Evolutionary conservation across 2,888 invertebrate genomes (phyloP).

Genomic region (Acanthosepion pharaonis): DNA sequence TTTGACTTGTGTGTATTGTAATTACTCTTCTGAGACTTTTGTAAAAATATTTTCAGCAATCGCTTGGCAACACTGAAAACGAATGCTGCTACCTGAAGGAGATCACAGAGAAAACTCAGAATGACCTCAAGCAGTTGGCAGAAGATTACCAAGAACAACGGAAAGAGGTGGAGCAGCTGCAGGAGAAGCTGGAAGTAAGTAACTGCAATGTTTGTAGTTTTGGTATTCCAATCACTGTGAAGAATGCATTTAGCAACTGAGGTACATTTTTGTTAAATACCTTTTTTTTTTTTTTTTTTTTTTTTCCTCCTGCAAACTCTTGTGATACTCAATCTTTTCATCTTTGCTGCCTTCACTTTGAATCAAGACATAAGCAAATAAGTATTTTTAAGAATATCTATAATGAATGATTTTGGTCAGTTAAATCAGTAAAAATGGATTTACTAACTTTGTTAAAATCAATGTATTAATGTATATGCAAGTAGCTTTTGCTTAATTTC

Average conservation of each 20-base stretch:
- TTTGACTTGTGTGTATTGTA: not conserved
- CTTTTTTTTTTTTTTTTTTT: too few relatives aligned
- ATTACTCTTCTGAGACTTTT: not conserved
- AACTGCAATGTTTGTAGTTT: not conserved
- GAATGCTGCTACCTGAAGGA: slow-evolving; percentile 81
- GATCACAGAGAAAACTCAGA: slow-evolving; percentile 78
- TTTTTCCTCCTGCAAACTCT: too few relatives aligned
- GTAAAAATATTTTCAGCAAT: slow-evolving; percentile 66
- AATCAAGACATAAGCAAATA: too few relatives aligned
- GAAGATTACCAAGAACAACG: slow-evolving; percentile 75
- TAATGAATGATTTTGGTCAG: too few relatives aligned
- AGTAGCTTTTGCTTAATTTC: too few relatives aligned
- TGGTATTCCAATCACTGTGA: not conserved
- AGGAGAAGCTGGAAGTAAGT: slow-evolving; percentile 72
- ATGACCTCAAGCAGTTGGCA: slow-evolving; percentile 79
- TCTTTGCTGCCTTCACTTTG: too few relatives aligned
- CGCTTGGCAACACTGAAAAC: slow-evolving; percentile 81
- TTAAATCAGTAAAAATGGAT: too few relatives aligned
- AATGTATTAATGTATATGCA: too few relatives aligned
- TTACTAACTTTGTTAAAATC: too few relatives aligned
- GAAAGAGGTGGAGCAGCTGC: slow-evolving; percentile 74
- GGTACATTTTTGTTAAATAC: too few relatives aligned
- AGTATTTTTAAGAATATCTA: too few relatives aligned
- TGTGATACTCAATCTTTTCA: too few relatives aligned
- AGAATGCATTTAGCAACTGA: not conserved